Evolutionary conservation across 1,140 invertebrate genomes (phyloP).

Genomic region (Cyclina sinensis): DNA sequence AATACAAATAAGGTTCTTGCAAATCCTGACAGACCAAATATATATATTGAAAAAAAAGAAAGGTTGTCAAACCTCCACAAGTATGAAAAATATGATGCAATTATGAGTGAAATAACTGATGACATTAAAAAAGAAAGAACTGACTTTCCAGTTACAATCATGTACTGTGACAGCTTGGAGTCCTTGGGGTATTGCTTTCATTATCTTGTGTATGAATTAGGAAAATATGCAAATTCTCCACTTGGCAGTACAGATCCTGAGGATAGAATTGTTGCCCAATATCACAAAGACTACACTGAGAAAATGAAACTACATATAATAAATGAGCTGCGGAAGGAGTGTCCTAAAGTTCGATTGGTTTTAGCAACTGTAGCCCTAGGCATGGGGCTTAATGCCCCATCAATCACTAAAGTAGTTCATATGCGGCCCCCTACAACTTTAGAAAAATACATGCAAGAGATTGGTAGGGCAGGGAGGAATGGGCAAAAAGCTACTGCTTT

Average conservation of each 20-base stretch:
- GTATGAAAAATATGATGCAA: constrained; percentile 51
- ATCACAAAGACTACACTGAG: constrained; percentile 63
- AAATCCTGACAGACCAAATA: constrained; percentile 68
- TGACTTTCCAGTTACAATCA: constrained; percentile 56
- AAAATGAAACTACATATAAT: constrained; percentile 68
- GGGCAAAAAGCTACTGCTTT: constrained; percentile 30
- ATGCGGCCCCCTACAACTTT: constrained; percentile 52
- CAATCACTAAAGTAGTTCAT: constrained; percentile 38
- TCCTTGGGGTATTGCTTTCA: constrained; percentile 49
- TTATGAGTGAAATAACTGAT: constrained; percentile 13
- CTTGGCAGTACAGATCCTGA: constrained; percentile 47
- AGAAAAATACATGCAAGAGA: constrained; percentile 68
- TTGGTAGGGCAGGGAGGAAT: constrained; percentile 59
- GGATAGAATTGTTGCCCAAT: constrained; percentile 67
- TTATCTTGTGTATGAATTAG: constrained; percentile 26
- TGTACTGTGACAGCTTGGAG: constrained; percentile 51
- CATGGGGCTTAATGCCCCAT: constrained; percentile 66
- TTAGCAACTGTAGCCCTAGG: constrained; percentile 69
- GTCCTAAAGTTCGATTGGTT: constrained; percentile 58
- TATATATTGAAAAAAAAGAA: constrained; percentile 11
- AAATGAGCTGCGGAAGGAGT: constrained; percentile 45
- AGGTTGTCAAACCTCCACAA: constrained; percentile 20
- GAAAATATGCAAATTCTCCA: background rate
- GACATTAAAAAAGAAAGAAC: background rate
- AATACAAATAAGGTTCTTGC: background rate